Percentiles rank a stretch among this genome's conserved stretches.
These are phyloP conservation scores for Enteromius paludinosus DNA, from an alignment of 2,797 vertebrate species.

Conservation along the genomic window DNA sequence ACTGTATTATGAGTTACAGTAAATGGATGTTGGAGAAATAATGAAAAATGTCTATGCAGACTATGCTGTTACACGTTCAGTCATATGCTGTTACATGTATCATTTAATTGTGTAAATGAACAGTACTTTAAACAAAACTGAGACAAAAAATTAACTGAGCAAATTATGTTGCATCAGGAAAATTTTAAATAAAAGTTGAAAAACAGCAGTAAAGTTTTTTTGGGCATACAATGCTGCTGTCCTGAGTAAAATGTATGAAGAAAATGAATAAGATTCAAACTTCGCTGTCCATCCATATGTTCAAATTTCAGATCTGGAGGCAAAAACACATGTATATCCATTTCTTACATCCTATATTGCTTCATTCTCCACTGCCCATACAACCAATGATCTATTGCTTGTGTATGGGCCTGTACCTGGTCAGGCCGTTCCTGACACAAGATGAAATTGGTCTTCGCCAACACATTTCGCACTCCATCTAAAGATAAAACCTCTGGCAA, in stretches of 20 bases:
- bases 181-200: background rate
- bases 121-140: background rate
- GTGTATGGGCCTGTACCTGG: conserved; percentile 26
- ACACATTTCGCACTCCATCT: conserved; percentile 33
- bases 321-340: conserved; percentile 26
- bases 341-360: conserved; percentile 38
- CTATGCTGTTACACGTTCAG: background rate
- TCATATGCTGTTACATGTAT: background rate
- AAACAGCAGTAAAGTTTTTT: background rate
- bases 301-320: conserved; percentile 11
- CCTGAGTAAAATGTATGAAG: background rate
- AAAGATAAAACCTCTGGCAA: conserved; percentile 32
- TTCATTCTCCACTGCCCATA: conserved; percentile 31
- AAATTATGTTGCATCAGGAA: background rate
- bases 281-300: conserved; percentile 12
- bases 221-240: background rate
- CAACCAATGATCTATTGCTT: conserved; percentile 49
- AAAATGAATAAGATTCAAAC: background rate
- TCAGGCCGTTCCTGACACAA: conserved; percentile 19
- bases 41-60: background rate
- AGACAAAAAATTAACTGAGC: background rate
- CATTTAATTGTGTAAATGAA: background rate
- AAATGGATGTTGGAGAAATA: background rate
- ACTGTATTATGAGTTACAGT: background rate
- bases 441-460: conserved; percentile 41